phyloP scores from a whole-genome alignment of 2,113 vertebrate genomes.

The Boleophthalmus pectinirostris region DNA sequence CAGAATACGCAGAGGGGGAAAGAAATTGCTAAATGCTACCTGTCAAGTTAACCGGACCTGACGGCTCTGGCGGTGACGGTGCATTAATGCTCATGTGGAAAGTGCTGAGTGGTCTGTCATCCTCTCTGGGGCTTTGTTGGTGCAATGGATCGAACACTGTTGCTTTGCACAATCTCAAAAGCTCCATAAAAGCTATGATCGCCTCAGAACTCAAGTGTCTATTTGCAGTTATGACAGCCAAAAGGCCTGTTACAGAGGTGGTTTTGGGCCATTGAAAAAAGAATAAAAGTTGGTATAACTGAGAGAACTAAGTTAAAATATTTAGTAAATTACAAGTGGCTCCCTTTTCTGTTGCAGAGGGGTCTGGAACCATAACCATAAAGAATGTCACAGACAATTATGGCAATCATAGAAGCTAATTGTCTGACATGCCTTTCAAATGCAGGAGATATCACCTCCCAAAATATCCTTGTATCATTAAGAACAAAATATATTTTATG shows the following conservation, averaged over 20 bases:
- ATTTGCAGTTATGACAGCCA: constrained; percentile 11
- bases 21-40: constrained; percentile 14
- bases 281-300: neutral
- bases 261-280: neutral
- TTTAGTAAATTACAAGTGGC: neutral
- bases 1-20: neutral
- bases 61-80: neutral
- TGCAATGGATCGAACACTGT: constrained; percentile 15
- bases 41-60: constrained; percentile 11
- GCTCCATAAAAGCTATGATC: constrained; percentile 30
- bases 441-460: no score
- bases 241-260: neutral
- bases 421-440: no score
- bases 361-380: no score
- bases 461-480: no score
- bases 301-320: neutral
- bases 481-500: neutral
- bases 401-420: no score
- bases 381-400: no score
- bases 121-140: constrained; percentile 12
- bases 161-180: constrained; percentile 19
- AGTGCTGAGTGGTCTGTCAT: neutral
- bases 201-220: constrained; percentile 17
- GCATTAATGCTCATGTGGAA: neutral
- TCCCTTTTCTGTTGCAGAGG: no score